Evolutionary conservation across 35 echinoderm and acorn worm species (phyloP), one percentile per base, ranked within the genome.

Genomic region (Apostichopus parvimensis): DNA sequence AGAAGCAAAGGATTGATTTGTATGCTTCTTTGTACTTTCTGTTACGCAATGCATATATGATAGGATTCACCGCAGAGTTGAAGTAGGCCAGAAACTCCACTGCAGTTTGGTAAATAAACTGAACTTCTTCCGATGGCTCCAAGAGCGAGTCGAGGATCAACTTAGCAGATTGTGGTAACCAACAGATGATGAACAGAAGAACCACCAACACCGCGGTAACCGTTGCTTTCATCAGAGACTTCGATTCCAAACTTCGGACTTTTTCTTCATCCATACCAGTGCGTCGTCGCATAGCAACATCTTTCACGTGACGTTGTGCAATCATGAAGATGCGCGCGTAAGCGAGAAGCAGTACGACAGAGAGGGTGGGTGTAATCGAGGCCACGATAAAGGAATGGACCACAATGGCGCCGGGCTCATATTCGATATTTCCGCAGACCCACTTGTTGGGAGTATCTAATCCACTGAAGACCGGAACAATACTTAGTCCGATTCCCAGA

Each of bases 191-290:
- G 83, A 56, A 86, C 55, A 86, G n/a, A 8, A 86, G 15, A 4
- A 86, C 83, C n/a, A 86, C 59, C 15, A 86, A 65, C 12, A 86
- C 83, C 14, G 83, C 53, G 5, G 83, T 86, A 55, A 86, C 83
- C 14, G 83, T 86, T 57, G 15, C 83, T 18, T 65, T 86, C 83
- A 86, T 56, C 14, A 45, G 83, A 24, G 83, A 56, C 5, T 56
- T 56, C 54, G 83, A 56, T 9, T 86, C 55, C 13, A 86, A 55
- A 9, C 9, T 53, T 65, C 55, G 54, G 18, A 86, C 83, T 20
- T 86, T 56, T 6, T 53, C 59, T 65, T 28, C 53, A 24, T 86
- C 55, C 83, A 86, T 56, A 11, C 53, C 83, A n/a, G 55, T 8
- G n/a, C 56, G 13, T 86, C 83, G 45, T 60, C 21, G 4, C 11